Evolutionary conservation across 2,113 vertebrate genomes (phyloP), one percentile per base, ranked within the genome.

Genomic region (Hypomesus transpacificus): DNA sequence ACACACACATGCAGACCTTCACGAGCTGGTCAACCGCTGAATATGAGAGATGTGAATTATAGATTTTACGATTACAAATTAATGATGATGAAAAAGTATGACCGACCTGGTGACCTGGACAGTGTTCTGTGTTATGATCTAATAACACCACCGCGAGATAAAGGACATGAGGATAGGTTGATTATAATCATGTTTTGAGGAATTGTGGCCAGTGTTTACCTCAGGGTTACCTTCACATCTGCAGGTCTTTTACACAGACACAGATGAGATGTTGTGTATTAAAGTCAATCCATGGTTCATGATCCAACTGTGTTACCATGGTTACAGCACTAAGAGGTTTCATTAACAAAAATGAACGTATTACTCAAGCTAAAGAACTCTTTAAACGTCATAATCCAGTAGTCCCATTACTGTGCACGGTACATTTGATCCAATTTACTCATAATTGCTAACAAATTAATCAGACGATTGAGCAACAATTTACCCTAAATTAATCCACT

Each of bases 381-480:
- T 46, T 46, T 46, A 16, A 24, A 66, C 26, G 22, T 3, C n/a
- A 7, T 20, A 39, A 26, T 34, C 22, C 56, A 59, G 3, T n/a
- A 34, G 16, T 16, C 16, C 16, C 64, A 53, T 39, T 63, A 16
- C 22, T 31, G 64, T 58, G 69, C 67, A 14, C 61, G 66, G 18
- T 58, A 34, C 78, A 66, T 65, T 26, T 17, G 7, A 52, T 53
- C 21, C 63, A 73, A 77, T 82, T 78, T 77, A 74, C 71, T 52
- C 28, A 14, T 7, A 53, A 21, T 21, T 14, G 60, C 1, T 52
- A 28, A 9, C 21, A 17, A 63, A 69, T 75, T 60, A 67, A 71
- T 53, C 18, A 22, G n/a, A 58, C 59, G 54, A 79, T 84, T 80
- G 72, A 80, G 22, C 52, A 68, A 63, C 50, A 21, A 70, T 73